Percentiles rank a stretch among this genome's conserved stretches.
These are phyloP conservation scores for Tretioscincus oriximinensis DNA, from an alignment of 2,113 vertebrate genomes.

Conservation along the genomic window DNA sequence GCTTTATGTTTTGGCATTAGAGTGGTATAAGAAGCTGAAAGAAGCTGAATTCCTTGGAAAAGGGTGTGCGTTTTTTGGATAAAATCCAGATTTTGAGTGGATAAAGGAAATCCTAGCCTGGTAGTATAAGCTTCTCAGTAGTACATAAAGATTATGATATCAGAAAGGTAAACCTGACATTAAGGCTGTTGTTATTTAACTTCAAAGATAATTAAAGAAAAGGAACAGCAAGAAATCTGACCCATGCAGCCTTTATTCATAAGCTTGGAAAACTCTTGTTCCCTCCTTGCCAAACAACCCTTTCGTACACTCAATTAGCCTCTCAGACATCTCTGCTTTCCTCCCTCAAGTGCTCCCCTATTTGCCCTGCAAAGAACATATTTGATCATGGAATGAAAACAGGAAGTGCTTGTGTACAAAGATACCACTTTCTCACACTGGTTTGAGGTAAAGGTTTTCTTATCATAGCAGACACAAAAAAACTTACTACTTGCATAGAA, in stretches of 20 bases:
- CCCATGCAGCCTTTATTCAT: slow-evolving; percentile 70
- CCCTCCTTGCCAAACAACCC: slow-evolving; percentile 78
- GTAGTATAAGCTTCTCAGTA: slow-evolving; percentile 88
- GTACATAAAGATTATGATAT: slow-evolving; percentile 88
- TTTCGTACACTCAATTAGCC: slow-evolving; percentile 84
- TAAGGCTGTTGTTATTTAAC: slow-evolving; percentile 79
- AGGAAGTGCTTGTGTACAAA: slow-evolving; percentile 91
- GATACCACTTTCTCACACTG: slow-evolving; percentile 78
- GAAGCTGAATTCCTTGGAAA: slow-evolving; percentile 68
- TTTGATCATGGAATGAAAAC: slow-evolving; percentile 88
- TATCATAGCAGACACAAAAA: slow-evolving; percentile 50
- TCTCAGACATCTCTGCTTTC: slow-evolving; percentile 78
- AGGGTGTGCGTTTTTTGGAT: slow-evolving; percentile 76
- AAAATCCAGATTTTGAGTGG: slow-evolving; percentile 82
- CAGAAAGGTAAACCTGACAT: slow-evolving; percentile 90
- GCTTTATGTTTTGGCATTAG: slow-evolving; percentile 59
- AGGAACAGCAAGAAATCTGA: slow-evolving; percentile 75
- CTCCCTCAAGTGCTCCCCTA: slow-evolving; percentile 79
- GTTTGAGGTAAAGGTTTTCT: slow-evolving; percentile 62
- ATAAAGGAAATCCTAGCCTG: slow-evolving; percentile 87
- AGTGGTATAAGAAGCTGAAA: slow-evolving; percentile 56
- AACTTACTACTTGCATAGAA: slow-evolving; percentile 18
- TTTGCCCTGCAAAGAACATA: slow-evolving; percentile 85
- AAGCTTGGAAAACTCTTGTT: slow-evolving; percentile 71
- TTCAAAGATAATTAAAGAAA: slow-evolving; percentile 78